Conservation (phyloP, 2,888 invertebrate genomes). For the Thereva unica region DNA sequence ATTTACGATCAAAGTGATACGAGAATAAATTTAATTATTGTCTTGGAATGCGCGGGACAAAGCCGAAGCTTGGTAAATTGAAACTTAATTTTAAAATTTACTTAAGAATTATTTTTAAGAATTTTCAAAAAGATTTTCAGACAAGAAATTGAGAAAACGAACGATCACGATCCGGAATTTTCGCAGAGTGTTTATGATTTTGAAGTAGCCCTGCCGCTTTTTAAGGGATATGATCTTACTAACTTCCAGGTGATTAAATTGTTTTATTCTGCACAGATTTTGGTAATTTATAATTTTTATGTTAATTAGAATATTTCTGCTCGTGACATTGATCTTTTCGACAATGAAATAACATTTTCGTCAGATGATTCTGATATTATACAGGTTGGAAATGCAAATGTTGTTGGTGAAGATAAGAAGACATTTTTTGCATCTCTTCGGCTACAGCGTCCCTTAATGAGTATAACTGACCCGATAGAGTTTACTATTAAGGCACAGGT, state of each 20-base stretch:
- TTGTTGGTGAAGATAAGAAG: constrained; percentile 40
- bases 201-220: constrained; percentile 47
- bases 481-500: constrained; percentile 48
- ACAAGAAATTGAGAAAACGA: constrained; percentile 44
- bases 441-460: constrained; percentile 43
- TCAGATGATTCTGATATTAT: constrained; percentile 42
- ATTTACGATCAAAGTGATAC: constrained; percentile 44
- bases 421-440: constrained; percentile 44
- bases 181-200: constrained; percentile 44
- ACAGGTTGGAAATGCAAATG: constrained; percentile 41
- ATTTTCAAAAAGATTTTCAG: constrained; percentile 42
- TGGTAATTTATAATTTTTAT: neutral
- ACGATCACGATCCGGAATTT: constrained; percentile 46
- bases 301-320: constrained; percentile 44
- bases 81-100: neutral
- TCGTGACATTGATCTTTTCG: constrained; percentile 46
- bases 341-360: constrained; percentile 45
- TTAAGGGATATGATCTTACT: constrained; percentile 46
- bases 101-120: neutral
- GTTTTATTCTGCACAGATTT: neutral
- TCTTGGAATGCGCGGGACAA: constrained; percentile 42
- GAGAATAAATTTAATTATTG: constrained; percentile 43
- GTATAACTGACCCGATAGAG: constrained; percentile 42
- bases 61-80: constrained; percentile 22
- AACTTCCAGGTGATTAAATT: constrained; percentile 39